Percentiles rank a stretch among this genome's conserved stretches.
Conservation (phyloP, 2,113 vertebrate genomes). For the Cardinalis cardinalis region DNA sequence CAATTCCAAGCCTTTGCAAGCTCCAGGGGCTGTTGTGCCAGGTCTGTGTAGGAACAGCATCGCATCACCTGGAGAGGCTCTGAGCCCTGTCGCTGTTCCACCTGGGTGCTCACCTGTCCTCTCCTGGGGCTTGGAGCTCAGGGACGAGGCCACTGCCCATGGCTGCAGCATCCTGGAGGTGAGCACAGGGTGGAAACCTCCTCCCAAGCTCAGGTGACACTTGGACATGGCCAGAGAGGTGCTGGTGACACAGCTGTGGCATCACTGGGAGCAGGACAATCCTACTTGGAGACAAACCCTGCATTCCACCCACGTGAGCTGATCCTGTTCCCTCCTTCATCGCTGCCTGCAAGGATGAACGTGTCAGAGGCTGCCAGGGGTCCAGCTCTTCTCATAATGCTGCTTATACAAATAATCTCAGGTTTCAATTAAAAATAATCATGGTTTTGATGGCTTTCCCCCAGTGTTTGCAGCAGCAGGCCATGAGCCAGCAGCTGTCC, state of each 20-base stretch:
- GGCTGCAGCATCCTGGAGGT: neutral
- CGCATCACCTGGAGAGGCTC: neutral
- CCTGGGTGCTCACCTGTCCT: neutral
- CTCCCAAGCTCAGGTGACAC: neutral
- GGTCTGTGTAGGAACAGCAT: neutral
- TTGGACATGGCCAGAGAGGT: neutral
- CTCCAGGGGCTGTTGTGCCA: neutral
- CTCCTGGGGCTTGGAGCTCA: neutral
- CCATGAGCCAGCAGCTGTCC: neutral
- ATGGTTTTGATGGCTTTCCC: neutral
- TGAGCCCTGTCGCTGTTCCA: neutral
- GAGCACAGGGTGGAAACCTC: neutral
- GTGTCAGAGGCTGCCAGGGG: neutral
- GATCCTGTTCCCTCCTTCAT: neutral
- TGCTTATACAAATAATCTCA: neutral
- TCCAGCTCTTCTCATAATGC: neutral
- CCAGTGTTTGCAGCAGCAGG: neutral
- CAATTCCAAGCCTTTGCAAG: neutral
- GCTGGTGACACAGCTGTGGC: neutral
- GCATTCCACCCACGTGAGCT: fast-evolving
- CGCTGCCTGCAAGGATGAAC: neutral
- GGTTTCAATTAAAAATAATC: neutral
- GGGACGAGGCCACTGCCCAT: fast-evolving
- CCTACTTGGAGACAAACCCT: neutral
- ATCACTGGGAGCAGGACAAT: fast-evolving